Evolutionary conservation across 1,140 invertebrate species (phyloP), one percentile per base, ranked within the genome.

Genomic region (Melanaphis sacchari): DNA sequence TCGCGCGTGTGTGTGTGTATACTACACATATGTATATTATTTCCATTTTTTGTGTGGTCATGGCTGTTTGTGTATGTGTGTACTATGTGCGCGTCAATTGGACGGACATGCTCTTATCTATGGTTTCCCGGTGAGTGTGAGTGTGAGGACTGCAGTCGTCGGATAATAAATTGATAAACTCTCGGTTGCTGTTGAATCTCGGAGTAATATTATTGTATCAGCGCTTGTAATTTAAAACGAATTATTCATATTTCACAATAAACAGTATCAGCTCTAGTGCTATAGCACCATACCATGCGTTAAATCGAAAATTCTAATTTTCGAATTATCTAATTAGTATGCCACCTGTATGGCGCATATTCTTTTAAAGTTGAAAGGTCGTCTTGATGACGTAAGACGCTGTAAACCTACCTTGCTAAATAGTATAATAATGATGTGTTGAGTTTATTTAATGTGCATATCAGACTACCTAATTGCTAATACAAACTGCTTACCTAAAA

Each of bases 121-220:
- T 88, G 87, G 87, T 88, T 88, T 88, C 87, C 31, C 87, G n/a
- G n/a, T 88, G 7, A 49, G 41, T 43, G 26, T 18, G 84, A 31
- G 54, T 66, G 31, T 66, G 54, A 9, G n/a, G n/a, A 11, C 84
- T n/a, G 26, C 8, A 40, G 43, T 24, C 84, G 15, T n/a, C 6
- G 41, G 85, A 49, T 36, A 49, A 88, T 88, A 88, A 41, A 52
- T 88, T 36, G n/a, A 49, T 88, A 49, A 88, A 88, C n/a, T n/a
- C 43, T 49, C 21, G 43, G 46, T 88, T 21, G 36, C 18, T 21
- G n/a, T 22, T n/a, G 84, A 31, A 40, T 46, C 43, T 21, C 31
- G 1, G 22, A 46, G 22, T 36, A 87, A 46, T 11, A 87, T 9
- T 82, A 38, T n/a, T n/a, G 59, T 76, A n/a, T 76, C 22, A 9